Base-by-base conservation (phyloP, 2,113 vertebrate species). In the Echinops telfairi region DNA sequence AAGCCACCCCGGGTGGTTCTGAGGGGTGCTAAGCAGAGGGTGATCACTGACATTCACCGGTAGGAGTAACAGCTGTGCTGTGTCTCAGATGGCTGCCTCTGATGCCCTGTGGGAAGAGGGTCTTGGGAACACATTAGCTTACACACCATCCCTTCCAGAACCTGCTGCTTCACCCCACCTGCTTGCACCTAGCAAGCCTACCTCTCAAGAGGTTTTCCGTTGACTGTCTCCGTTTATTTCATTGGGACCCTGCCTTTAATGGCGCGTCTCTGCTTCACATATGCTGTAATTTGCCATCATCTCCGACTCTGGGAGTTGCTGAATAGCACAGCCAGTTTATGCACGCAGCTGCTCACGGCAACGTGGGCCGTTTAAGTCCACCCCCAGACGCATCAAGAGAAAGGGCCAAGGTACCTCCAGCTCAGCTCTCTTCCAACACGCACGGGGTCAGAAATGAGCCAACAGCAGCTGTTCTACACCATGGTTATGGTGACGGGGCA, bases 11-110 rank as follows among this genome's bases (percentile, higher is more conserved):
- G n/a, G 15, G 60, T 38, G 43, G 17, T 53, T 58, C 11, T 4
- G 22, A 66, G 64, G 22, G 89, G 47, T 40, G 40, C 62, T 19
- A 10, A 5, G 70, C 43, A 36, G 14, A 4, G 6, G 0, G 7
- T 19, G 1, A 23, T 31, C 0, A 14, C 3, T 5, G 6, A 22
- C 16, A 10, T 53, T 29, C 62, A 29, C 17, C 3, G 6, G 22
- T 10, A 0, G 27, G 25, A 29, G 29, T 22, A 78, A 31, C 16
- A 10, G n/a, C 10, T 4, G 23, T 2, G 12, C 7, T 22, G 0
- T 4, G 43, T 6, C 83, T 6, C 83, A 17, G 58, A 15, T 60
- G 58, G 9, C 64, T 25, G 22, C 20, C 22, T 66, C 25, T 27
- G 64, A 10, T 29, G 20, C 25, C 64, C 25, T 22, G 60, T 62